Base-by-base conservation (phyloP, 53 echinoderm and acorn worm genomes). In the Echinarachnius parma region DNA sequence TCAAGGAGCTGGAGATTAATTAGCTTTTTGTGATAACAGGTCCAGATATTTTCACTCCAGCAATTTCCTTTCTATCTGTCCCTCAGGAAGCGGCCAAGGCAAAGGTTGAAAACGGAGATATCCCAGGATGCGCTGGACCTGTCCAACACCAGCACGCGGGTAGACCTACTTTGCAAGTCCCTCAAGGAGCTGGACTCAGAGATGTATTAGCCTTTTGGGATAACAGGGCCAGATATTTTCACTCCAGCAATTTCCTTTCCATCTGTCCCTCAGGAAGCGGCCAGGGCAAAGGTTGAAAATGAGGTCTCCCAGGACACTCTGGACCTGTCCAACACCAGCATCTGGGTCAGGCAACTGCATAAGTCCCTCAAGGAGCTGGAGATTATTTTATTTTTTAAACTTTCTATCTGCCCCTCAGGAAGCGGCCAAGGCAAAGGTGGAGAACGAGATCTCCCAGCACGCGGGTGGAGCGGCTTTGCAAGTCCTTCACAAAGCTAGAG, bases 91-190 rank as follows among this genome's bases (percentile, higher is more conserved):
- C 98, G 29, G 34, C 85, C 29, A 85, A 85, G 53, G 98, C 98
- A 28, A 92, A 96, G 65, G 98, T 91, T 3, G 98, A 96, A 60
- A 96, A 91, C 32, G n/a, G 89, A 96, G 63, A 88, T 96, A 23
- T 87, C 98, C 8, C 57, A 83, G 15, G 91, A 96, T 77, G 83
- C 91, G 28, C 78, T 96, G 48, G 91, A 96, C 11, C 78, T 80
- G 34, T 96, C 98, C 32, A 85, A 96, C 86, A 91, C 98, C 39
- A 70, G 67, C 81, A 88, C 98, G n/a, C 68, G 98, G 34, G 90
- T 91, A 48, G 98, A 96, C 50, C 70, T 81, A 21, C 91, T 96
- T 24, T 60, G 76, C 44, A 96, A 96, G 74, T 11, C 53, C 26
- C 61, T 96, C 75, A 66, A 78, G 56, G 91, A 96, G 33, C 80